Evolutionary conservation across 1,140 invertebrate species (phyloP), one percentile per base, ranked within the genome.

Genomic region (Epicauta chinensis): DNA sequence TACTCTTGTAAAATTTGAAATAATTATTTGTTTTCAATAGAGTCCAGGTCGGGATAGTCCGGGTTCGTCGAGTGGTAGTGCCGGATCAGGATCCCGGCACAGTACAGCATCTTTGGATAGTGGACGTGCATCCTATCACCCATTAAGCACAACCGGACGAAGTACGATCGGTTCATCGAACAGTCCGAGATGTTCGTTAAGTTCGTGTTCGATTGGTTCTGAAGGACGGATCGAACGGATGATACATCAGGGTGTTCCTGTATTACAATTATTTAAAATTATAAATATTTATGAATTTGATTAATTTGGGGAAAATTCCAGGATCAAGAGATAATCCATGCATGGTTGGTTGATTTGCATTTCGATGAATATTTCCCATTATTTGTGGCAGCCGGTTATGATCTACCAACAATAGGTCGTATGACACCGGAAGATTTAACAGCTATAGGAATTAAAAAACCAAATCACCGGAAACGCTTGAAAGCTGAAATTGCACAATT

Each of bases 401-500:
- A 99, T 75, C 84, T 99, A 75, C 86, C 92, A 14, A 98, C 96
- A 0, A 95, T 98, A 62, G 91, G 92, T 16, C 78, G 93, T 52
- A 98, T 98, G 93, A 99, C 97, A 13, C 96, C 97, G 0, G 95
- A 98, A 75, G 93, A 88, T 74, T 76, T 87, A 59, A 88, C 86
- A 5, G 86, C 84, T 35, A 85, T 88, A 62, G 86, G 86, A 62
- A 97, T 99, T 60, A 98, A 95, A 64, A 97, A 98, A 74, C 97
- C 97, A 29, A 89, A 93, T 70, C 94, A 99, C 73, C 80, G 97
- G 53, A 97, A 98, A 67, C 81, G 88, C 61, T 79, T 99, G 57
- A 98, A 98, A 75, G 83, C 91, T 40, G 94, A 98, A 75, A 97
- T 99, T 64, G 92, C 89, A 39, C 88, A 91, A 67, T 78, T 98